phyloP scores from a whole-genome alignment of 2,888 invertebrate species.

The Drosophila melanosoma region DNA sequence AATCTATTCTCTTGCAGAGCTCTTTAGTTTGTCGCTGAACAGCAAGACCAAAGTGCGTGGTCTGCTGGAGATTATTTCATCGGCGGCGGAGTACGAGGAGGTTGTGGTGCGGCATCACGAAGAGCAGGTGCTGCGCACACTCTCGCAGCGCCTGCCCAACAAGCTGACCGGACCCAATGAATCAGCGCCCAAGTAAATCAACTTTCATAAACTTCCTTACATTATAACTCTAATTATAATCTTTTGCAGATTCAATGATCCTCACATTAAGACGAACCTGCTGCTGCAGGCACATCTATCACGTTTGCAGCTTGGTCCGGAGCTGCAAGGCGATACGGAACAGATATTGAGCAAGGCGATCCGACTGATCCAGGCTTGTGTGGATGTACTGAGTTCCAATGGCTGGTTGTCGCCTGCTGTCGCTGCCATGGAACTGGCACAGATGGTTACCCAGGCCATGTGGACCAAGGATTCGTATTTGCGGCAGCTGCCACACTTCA shows the following conservation, averaged over 20 bases:
- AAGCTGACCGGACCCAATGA: conserved; percentile 88
- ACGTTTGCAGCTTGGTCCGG: conserved; percentile 96
- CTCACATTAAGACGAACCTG: conserved; percentile 98
- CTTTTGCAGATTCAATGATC: conserved; percentile 93
- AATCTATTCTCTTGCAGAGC: conserved; percentile 87
- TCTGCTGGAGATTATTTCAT: conserved; percentile 98
- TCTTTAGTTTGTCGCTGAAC: conserved; percentile 98
- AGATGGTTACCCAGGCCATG: conserved; percentile 99
- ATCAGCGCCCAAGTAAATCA: conserved; percentile 89
- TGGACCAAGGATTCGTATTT: conserved; percentile 99
- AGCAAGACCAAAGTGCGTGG: conserved; percentile 99
- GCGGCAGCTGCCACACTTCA: conserved; percentile 98
- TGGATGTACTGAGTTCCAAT: conserved; percentile 96
- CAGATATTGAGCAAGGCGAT: conserved; percentile 93
- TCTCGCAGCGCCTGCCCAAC: conserved; percentile 86
- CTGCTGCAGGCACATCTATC: conserved; percentile 98
- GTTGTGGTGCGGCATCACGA: conserved; percentile 98
- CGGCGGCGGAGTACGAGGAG: conserved; percentile 98
- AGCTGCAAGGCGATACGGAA: conserved; percentile 98
- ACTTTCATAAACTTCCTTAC: neutral
- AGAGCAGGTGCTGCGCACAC: conserved; percentile 91
- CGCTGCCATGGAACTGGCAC: conserved; percentile 99
- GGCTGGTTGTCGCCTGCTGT: conserved; percentile 99
- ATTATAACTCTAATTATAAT: neutral
- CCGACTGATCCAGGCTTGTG: conserved; percentile 96